phyloP scores from a whole-genome alignment of 2,113 vertebrate genomes.

The Halichoerus grypus region DNA sequence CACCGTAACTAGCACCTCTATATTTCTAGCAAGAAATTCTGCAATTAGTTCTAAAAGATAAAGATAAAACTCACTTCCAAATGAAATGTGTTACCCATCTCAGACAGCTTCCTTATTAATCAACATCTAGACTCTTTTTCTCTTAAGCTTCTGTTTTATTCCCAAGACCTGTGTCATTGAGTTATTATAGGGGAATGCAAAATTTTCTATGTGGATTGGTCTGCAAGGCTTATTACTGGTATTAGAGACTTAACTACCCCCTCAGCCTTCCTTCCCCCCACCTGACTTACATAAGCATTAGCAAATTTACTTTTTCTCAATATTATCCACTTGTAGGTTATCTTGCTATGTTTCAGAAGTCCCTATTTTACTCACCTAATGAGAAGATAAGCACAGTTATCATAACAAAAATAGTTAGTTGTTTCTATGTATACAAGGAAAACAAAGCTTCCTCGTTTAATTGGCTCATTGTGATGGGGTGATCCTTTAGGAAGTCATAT shows the following conservation, averaged over 20 bases:
- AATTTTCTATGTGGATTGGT: background rate
- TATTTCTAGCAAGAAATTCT: constrained; percentile 52
- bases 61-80: constrained; percentile 44
- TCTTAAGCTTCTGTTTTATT: background rate
- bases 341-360: background rate
- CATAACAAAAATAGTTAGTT: background rate
- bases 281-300: background rate
- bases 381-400: background rate
- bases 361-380: background rate
- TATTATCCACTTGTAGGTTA: background rate
- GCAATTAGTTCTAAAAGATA: constrained; percentile 70
- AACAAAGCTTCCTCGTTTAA: background rate
- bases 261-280: background rate
- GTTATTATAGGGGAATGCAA: background rate
- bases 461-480: background rate
- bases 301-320: background rate
- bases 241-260: background rate
- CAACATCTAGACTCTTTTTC: background rate
- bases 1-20: constrained; percentile 53
- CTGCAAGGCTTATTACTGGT: background rate
- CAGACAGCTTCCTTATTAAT: background rate
- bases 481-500: background rate
- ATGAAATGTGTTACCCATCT: constrained; percentile 46
- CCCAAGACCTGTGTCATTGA: background rate
- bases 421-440: background rate